Evolutionary conservation across 2,113 vertebrate species (phyloP).

Genomic region (Solenodon paradoxus): DNA sequence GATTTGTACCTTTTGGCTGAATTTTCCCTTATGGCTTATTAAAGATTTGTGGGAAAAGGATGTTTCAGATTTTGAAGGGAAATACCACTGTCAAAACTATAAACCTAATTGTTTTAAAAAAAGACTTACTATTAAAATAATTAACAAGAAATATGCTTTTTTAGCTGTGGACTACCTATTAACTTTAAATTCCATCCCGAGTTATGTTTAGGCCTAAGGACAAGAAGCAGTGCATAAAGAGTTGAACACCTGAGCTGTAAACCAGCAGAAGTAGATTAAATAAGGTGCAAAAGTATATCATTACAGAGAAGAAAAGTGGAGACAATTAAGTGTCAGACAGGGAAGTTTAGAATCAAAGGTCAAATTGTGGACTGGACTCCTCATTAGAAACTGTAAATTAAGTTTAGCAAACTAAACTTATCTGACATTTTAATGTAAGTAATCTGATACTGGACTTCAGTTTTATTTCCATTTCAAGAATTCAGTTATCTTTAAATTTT

Average conservation of each 20-base stretch:
- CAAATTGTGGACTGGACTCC: background rate
- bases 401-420: background rate
- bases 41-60: background rate
- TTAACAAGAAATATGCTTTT: background rate
- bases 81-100: background rate
- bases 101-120: background rate
- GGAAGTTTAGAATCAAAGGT: slow-evolving; percentile 1
- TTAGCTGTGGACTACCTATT: background rate
- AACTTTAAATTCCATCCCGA: background rate
- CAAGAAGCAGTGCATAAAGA: background rate
- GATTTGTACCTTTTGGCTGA: background rate
- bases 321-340: background rate
- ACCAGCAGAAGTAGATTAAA: background rate
- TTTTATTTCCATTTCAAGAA: slow-evolving; percentile 27
- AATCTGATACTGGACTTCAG: background rate
- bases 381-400: no score
- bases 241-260: background rate
- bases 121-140: background rate
- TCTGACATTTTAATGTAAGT: background rate
- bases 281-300: background rate
- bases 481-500: background rate
- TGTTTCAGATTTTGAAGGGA: background rate
- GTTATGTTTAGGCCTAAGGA: slow-evolving; percentile 22
- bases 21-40: background rate
- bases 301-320: background rate